Evolutionary conservation across 2,888 invertebrate species (phyloP).

Genomic region (Andrena flavipes): DNA sequence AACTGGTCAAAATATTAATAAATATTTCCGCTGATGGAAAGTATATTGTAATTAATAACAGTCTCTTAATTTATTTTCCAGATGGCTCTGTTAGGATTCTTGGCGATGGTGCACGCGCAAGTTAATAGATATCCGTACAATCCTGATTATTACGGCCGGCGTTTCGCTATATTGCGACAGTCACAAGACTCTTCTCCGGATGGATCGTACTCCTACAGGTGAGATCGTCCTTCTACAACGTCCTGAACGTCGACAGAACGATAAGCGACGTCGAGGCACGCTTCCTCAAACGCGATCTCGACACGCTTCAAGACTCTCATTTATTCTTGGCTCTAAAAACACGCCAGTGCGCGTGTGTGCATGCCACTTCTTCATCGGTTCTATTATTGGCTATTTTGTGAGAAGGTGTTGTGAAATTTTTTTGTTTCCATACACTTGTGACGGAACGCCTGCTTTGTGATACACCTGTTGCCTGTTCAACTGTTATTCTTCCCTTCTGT

Average conservation of each 20-base stretch:
- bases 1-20: no score
- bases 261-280: constrained; percentile 53
- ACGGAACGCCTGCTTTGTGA: no score
- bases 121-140: constrained; percentile 73
- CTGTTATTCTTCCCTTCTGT: no score
- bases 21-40: neutral
- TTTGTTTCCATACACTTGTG: neutral
- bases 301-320: constrained; percentile 64
- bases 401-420: neutral
- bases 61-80: constrained; percentile 15
- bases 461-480: no score
- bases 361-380: constrained; percentile 15
- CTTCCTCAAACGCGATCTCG: constrained; percentile 68
- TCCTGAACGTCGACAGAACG: constrained; percentile 38
- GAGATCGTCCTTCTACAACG: constrained; percentile 70
- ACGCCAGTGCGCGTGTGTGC: constrained; percentile 16
- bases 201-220: constrained; percentile 83
- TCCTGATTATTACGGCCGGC: constrained; percentile 75
- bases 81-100: constrained; percentile 72
- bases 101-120: constrained; percentile 73
- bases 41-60: neutral
- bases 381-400: constrained; percentile 4
- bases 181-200: constrained; percentile 80
- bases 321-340: constrained; percentile 50
- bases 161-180: constrained; percentile 81